These are phyloP conservation scores for Serrognathus titanus DNA, from an alignment of 2,888 invertebrate genomes.

Conservation along the genomic window DNA sequence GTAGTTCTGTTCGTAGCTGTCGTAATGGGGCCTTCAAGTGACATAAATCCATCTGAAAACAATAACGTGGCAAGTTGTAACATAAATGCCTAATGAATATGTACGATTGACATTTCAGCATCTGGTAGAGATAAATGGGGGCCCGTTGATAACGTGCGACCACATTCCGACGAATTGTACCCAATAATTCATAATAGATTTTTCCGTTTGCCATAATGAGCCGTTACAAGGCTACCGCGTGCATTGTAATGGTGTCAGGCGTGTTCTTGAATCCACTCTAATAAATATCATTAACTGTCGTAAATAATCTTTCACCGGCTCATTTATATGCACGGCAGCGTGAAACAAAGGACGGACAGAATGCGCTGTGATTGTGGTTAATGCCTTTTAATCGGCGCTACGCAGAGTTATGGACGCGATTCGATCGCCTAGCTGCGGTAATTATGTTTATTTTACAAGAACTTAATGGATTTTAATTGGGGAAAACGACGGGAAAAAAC, in stretches of 20 bases:
- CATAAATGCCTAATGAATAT: background rate
- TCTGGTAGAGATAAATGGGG: conserved; percentile 20
- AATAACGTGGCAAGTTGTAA: background rate
- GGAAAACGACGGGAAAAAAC: background rate
- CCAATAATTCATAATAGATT: conserved; percentile 8
- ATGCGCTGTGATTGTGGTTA: conserved; percentile 1
- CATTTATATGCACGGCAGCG: conserved; percentile 6
- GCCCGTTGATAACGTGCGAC: conserved; percentile 9
- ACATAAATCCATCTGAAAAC: no score
- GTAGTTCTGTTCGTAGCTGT: no score
- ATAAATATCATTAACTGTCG: conserved; percentile 11
- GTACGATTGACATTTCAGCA: background rate
- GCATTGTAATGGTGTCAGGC: conserved; percentile 13
- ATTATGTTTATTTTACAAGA: conserved; percentile 4
- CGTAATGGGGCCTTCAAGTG: no score
- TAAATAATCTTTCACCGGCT: conserved; percentile 7
- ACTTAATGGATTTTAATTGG: background rate
- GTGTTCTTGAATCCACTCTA: conserved; percentile 7
- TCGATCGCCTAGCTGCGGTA: background rate
- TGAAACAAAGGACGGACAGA: conserved; percentile 7
- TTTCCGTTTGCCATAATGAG: conserved; percentile 10
- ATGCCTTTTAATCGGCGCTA: background rate
- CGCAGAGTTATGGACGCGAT: background rate
- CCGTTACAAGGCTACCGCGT: conserved; percentile 9
- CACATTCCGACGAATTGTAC: conserved; percentile 6